phyloP scores from a whole-genome alignment of 2,888 invertebrate genomes.

The Arctia plantaginis region DNA sequence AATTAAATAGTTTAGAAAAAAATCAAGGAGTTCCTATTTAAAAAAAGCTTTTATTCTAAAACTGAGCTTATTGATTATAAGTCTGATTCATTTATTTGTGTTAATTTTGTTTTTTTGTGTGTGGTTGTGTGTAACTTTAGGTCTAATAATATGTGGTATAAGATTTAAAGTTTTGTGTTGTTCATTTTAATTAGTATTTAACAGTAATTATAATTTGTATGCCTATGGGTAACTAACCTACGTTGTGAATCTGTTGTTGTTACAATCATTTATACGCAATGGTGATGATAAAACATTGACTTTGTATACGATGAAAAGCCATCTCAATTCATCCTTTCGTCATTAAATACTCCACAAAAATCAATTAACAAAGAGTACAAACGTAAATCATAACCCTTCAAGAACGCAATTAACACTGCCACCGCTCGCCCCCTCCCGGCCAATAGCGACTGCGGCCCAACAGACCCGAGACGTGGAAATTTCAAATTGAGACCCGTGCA shows the following conservation, averaged over 20 bases:
- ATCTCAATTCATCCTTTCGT: slow-evolving; percentile 34
- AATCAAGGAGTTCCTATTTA: too few species aligned
- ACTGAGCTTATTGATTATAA: too few species aligned
- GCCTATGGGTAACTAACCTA: too few species aligned
- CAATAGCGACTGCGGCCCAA: slow-evolving; percentile 66
- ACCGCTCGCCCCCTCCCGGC: slow-evolving; percentile 56
- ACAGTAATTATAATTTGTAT: too few species aligned
- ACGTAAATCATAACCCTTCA: slow-evolving; percentile 72
- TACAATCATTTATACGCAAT: neutral
- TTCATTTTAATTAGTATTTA: too few species aligned
- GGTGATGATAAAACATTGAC: neutral
- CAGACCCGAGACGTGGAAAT: slow-evolving; percentile 70
- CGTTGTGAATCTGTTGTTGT: neutral
- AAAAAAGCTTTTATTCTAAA: too few species aligned
- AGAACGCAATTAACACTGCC: slow-evolving; percentile 81
- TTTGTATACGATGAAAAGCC: neutral
- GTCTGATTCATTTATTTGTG: too few species aligned
- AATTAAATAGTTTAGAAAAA: too few species aligned
- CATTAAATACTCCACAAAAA: slow-evolving; percentile 47
- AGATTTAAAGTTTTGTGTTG: too few species aligned
- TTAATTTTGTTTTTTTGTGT: too few species aligned
- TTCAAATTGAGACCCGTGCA: slow-evolving; percentile 74
- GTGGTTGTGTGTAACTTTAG: too few species aligned
- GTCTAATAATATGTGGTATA: too few species aligned
- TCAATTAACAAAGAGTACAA: slow-evolving; percentile 58